These are phyloP conservation scores for Hydrotaea cyrtoneurina DNA, from an alignment of 2,888 invertebrate genomes.

Conservation along the genomic window DNA sequence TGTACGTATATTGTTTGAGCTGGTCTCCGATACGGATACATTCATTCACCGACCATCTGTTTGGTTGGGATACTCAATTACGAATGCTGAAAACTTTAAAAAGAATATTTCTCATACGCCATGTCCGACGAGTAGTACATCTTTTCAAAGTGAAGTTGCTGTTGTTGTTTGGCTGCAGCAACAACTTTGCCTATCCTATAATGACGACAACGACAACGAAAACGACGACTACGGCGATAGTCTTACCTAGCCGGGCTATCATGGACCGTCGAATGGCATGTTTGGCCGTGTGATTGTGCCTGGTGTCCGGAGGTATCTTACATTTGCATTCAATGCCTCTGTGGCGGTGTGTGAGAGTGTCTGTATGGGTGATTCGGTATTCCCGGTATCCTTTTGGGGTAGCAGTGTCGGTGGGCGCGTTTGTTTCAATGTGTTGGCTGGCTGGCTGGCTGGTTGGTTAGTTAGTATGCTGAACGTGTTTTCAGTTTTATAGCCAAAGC, in stretches of 20 bases:
- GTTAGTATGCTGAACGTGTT: conserved; percentile 66
- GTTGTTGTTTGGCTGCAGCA: not conserved
- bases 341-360: not conserved
- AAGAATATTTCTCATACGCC: conserved; percentile 10
- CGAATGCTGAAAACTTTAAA: conserved; percentile 51
- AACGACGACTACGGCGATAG: conserved; percentile 4
- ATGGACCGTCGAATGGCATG: not conserved
- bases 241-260: conserved; percentile 3
- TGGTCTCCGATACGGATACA: not conserved
- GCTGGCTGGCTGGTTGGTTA: too few relatives aligned
- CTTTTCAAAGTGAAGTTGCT: not conserved
- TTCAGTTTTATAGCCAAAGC: conserved; percentile 62
- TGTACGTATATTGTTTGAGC: not conserved
- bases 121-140: not conserved
- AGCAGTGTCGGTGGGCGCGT: not conserved
- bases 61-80: conserved; percentile 47
- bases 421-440: not conserved
- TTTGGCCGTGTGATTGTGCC: not conserved
- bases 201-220: not conserved
- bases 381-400: not conserved
- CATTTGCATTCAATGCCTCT: not conserved
- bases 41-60: conserved; percentile 1
- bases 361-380: not conserved
- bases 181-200: not conserved
- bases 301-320: not conserved